Conservation (phyloP, 2,797 vertebrate species). For the Cuniculus paca region DNA sequence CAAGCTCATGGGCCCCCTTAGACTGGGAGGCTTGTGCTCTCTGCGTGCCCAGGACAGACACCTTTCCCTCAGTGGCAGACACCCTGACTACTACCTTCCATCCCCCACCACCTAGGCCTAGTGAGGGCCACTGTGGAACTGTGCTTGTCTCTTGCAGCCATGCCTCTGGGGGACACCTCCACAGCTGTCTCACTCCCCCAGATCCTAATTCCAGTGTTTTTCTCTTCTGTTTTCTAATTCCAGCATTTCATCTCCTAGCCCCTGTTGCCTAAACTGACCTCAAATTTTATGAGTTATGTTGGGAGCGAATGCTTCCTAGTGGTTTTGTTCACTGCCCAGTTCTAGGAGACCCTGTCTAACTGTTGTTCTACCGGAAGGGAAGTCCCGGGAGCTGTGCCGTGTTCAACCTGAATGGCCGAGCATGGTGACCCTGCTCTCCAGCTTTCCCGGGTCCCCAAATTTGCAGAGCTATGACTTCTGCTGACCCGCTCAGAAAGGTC, state of each 20-base stretch:
- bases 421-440: background rate
- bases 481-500: background rate
- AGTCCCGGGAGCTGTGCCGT: background rate
- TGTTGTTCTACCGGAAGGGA: background rate
- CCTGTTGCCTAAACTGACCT: background rate
- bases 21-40: background rate
- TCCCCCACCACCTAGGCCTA: background rate
- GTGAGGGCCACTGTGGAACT: background rate
- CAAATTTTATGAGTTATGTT: background rate
- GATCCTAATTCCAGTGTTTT: background rate
- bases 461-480: background rate
- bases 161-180: background rate
- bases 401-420: background rate
- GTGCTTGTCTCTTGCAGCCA: background rate
- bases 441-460: background rate
- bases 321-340: background rate
- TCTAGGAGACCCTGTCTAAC: fast-evolving
- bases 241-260: background rate
- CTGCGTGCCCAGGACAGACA: background rate
- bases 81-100: background rate
- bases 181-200: background rate
- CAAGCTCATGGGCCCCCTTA: background rate
- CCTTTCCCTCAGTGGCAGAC: background rate
- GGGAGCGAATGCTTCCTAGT: background rate
- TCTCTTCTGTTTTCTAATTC: no score